phyloP scores from a whole-genome alignment of 1,140 invertebrate species.

The Dufourea novaeangliae region DNA sequence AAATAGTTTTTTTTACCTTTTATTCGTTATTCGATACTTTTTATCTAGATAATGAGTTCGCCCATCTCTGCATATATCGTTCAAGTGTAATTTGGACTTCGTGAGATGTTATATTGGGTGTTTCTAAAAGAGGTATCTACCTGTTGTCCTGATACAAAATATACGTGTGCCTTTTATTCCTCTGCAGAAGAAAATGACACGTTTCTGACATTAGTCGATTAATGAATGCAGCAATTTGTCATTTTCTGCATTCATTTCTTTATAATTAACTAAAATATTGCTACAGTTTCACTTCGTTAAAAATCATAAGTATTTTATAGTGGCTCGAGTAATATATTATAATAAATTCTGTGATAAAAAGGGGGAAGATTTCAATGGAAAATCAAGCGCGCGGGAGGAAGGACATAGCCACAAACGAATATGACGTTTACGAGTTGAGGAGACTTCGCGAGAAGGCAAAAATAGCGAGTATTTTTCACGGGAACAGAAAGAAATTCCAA shows the following conservation, averaged over 20 bases:
- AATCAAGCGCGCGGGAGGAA: not conserved
- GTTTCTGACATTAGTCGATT: not conserved
- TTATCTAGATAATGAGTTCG: too few relatives aligned
- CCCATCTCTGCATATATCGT: too few relatives aligned
- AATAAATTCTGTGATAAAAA: not conserved
- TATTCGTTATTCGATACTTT: too few relatives aligned
- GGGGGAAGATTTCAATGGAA: slow-evolving; percentile 5
- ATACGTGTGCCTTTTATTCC: not conserved
- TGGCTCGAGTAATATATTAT: not conserved
- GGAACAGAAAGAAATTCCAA: slow-evolving; percentile 54
- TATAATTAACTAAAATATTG: not conserved
- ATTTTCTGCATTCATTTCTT: slow-evolving; percentile 27
- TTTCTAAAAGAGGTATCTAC: slow-evolving; percentile 18
- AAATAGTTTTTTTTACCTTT: too few relatives aligned
- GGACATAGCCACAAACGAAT: not conserved
- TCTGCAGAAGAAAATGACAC: not conserved
- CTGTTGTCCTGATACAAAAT: not conserved
- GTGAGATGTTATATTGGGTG: too few relatives aligned
- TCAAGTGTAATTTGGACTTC: too few relatives aligned
- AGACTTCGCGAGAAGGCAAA: slow-evolving; percentile 70
- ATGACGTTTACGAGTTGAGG: slow-evolving; percentile 52
- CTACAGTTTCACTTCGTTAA: not conserved
- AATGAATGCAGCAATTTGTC: not conserved
- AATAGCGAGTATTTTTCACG: slow-evolving; percentile 70
- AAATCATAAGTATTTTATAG: not conserved